Evolutionary conservation across 92 coral and sea anemone species (phyloP).

Genomic region (Epizoanthus rinbou): DNA sequence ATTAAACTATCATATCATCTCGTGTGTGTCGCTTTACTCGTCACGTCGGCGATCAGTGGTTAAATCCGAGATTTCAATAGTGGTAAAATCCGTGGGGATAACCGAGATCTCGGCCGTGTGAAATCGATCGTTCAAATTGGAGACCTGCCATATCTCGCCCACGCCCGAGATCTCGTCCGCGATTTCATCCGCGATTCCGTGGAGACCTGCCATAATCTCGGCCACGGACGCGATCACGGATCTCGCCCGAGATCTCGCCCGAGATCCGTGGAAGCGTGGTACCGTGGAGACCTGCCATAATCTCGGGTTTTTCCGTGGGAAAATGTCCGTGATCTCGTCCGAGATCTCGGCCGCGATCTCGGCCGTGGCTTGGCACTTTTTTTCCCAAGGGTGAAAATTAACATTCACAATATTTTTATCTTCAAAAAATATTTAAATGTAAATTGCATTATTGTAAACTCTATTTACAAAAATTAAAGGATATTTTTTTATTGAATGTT

Average conservation of each 20-base stretch:
- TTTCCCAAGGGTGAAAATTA: no score
- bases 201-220: conserved; percentile 23
- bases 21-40: background rate
- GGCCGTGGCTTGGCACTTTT: no score
- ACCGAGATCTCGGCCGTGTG: conserved; percentile 8
- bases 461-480: no score
- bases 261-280: background rate
- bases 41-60: background rate
- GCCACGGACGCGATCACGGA: conserved; percentile 15
- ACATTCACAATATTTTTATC: no score
- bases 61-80: background rate
- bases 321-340: background rate
- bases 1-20: no score
- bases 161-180: conserved; percentile 6
- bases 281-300: background rate
- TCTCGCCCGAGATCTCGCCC: conserved; percentile 25
- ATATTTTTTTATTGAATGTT: no score
- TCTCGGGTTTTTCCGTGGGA: background rate
- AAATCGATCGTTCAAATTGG: no score
- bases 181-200: conserved; percentile 24
- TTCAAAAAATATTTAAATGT: no score
- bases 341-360: background rate
- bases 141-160: no score
- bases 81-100: conserved; percentile 7
- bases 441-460: no score